phyloP scores from a whole-genome alignment of 2,888 invertebrate genomes.

The Lepetodrilus schrolli region DNA sequence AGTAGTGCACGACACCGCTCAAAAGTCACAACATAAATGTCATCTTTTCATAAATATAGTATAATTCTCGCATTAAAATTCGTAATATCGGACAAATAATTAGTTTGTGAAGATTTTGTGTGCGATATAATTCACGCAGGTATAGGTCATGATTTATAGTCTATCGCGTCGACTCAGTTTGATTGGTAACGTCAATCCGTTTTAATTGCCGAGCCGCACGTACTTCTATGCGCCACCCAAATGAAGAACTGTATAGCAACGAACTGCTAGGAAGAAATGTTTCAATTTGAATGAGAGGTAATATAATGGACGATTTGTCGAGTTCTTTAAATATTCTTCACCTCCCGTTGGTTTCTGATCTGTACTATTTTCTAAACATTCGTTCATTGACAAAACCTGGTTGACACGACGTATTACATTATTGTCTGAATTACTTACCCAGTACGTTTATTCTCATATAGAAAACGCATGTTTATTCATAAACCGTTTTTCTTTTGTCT shows the following conservation, averaged over 20 bases:
- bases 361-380: not conserved
- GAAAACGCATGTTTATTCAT: too few species aligned
- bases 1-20: constrained; percentile 8
- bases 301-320: not conserved
- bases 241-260: not conserved
- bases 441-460: too few species aligned
- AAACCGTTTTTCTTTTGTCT: too few species aligned
- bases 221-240: not conserved
- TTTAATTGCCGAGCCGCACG: not conserved
- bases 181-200: not conserved
- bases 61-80: constrained; percentile 22
- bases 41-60: not conserved
- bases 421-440: too few species aligned
- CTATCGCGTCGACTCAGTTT: not conserved
- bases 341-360: not conserved
- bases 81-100: constrained; percentile 24
- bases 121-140: not conserved
- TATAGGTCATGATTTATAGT: not conserved
- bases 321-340: not conserved
- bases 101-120: constrained; percentile 3
- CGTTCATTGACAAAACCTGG: not conserved
- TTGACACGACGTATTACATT: not conserved
- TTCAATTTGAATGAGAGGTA: not conserved
- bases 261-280: too few species aligned
- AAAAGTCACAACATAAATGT: constrained; percentile 1